phyloP scores from a whole-genome alignment of 35 echinoderm and acorn worm genomes.

The Diadema setosum region DNA sequence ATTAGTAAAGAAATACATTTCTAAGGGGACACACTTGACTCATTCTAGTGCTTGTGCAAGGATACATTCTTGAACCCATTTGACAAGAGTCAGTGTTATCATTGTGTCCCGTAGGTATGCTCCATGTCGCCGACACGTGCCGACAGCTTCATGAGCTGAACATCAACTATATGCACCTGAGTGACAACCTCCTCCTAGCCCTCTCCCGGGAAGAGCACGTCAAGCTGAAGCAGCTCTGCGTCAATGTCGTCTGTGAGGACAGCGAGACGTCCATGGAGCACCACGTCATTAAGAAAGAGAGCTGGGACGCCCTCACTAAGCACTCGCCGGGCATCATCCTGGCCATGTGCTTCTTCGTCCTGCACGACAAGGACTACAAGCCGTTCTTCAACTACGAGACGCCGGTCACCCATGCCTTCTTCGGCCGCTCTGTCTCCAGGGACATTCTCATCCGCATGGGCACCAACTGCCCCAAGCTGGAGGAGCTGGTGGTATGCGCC shows the following conservation, averaged over 20 bases:
- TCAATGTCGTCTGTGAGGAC: slow-evolving; percentile 42
- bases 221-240: slow-evolving; percentile 55
- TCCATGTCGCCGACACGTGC: slow-evolving; percentile 70
- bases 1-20: too few species aligned
- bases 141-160: slow-evolving; percentile 62
- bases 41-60: too few species aligned
- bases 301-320: slow-evolving; percentile 61
- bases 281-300: slow-evolving; percentile 53
- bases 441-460: slow-evolving; percentile 61
- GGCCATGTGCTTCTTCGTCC: slow-evolving; percentile 73
- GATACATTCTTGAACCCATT: too few species aligned
- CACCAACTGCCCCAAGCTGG: slow-evolving; percentile 41
- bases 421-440: slow-evolving; percentile 67
- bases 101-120: too few species aligned
- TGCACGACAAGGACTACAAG: slow-evolving; percentile 49
- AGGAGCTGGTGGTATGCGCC: slow-evolving; percentile 72
- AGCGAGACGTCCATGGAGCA: not conserved
- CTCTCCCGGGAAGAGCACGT: slow-evolving; percentile 73
- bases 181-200: slow-evolving; percentile 60
- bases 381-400: slow-evolving; percentile 57
- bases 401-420: slow-evolving; percentile 75
- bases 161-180: slow-evolving; percentile 73
- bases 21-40: too few species aligned
- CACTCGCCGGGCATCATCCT: slow-evolving; percentile 60
- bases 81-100: too few species aligned